A percentile compares a stretch with the other conserved stretches of the same genome.
These are phyloP conservation scores for Unio delphinus DNA, from an alignment of 2,888 invertebrate species.

Conservation along the genomic window DNA sequence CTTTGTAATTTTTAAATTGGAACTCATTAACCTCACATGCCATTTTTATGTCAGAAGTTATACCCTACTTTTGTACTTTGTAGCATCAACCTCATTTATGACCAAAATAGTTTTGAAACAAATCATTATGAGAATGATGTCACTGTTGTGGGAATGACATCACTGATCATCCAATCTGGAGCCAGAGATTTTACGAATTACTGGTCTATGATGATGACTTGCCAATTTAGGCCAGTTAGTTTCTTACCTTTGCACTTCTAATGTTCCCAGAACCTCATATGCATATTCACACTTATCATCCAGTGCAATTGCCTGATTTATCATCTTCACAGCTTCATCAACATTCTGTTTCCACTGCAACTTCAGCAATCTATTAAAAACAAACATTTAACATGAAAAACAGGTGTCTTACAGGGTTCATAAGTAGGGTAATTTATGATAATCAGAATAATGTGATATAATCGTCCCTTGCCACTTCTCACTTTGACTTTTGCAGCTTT, in stretches of 20 bases:
- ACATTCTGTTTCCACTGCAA: conserved; percentile 90
- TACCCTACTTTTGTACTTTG: too few species aligned
- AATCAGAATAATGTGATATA: not conserved
- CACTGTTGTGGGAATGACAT: too few species aligned
- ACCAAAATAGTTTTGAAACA: too few species aligned
- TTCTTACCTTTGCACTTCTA: conserved; percentile 90
- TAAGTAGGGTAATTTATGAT: not conserved
- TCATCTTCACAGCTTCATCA: conserved; percentile 82
- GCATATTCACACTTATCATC: conserved; percentile 95
- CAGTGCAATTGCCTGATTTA: conserved; percentile 85
- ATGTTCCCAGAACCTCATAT: conserved; percentile 93
- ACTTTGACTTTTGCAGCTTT: too few species aligned
- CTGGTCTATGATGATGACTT: not conserved
- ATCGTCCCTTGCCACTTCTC: too few species aligned
- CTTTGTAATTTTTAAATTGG: too few species aligned
- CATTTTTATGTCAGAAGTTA: too few species aligned
- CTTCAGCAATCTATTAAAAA: conserved; percentile 75
- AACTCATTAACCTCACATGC: too few species aligned
- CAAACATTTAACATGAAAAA: not conserved
- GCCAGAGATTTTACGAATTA: too few species aligned
- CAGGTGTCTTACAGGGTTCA: not conserved
- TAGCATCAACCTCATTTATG: too few species aligned
- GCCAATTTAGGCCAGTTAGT: not conserved
- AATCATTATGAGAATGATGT: too few species aligned
- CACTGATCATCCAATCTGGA: too few species aligned